These are phyloP conservation scores for Polyploca ridens DNA, from an alignment of 2,888 invertebrate species.

Conservation along the genomic window DNA sequence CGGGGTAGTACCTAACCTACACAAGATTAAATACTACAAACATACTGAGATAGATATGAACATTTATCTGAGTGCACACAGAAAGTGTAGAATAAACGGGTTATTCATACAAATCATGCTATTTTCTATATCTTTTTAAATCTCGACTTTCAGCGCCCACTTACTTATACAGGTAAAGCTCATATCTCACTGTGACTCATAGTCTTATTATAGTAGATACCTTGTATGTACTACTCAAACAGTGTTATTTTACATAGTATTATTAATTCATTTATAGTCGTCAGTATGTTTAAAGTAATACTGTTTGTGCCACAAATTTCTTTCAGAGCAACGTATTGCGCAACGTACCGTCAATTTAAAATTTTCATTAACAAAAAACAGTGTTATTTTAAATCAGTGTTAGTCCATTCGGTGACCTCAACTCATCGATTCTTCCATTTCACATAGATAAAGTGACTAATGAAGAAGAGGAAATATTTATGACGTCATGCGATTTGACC, in stretches of 20 bases:
- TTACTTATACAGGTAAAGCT: no score
- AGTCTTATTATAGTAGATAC: neutral
- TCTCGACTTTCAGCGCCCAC: no score
- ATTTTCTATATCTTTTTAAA: no score
- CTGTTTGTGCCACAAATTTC: constrained; percentile 55
- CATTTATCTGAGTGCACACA: no score
- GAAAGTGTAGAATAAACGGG: no score
- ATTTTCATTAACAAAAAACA: constrained; percentile 39
- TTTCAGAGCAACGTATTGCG: constrained; percentile 44
- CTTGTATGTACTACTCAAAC: constrained; percentile 38
- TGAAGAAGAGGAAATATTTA: constrained; percentile 62
- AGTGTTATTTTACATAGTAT: constrained; percentile 52
- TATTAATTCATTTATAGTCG: constrained; percentile 14
- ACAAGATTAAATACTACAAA: no score
- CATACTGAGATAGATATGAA: no score
- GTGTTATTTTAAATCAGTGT: constrained; percentile 61
- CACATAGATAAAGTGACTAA: constrained; percentile 48
- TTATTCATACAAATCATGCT: no score
- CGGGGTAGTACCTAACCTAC: no score
- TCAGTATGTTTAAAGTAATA: constrained; percentile 56
- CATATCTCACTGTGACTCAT: neutral
- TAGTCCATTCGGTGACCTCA: constrained; percentile 12
- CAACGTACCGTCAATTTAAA: constrained; percentile 57
- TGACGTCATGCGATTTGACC: constrained; percentile 67
- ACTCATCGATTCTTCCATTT: constrained; percentile 16